These are phyloP conservation scores for Cheirogaleus major DNA, from an alignment of 2,797 vertebrate species.

Conservation along the genomic window DNA sequence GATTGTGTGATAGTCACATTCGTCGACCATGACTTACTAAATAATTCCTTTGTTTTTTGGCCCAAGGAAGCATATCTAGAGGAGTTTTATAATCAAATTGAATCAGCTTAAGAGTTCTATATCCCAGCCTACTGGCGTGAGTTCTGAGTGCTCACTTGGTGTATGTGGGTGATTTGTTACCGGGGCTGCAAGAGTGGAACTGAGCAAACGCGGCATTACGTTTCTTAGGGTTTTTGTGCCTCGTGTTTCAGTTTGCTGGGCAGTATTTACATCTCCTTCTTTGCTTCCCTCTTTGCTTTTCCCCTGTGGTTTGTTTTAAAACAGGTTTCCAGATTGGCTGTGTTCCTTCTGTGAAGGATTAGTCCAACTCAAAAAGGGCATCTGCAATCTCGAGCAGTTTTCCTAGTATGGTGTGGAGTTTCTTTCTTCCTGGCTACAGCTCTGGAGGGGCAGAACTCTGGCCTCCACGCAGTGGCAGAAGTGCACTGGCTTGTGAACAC, in stretches of 20 bases:
- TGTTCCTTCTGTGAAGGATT: background rate
- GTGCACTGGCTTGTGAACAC: background rate
- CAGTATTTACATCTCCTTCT: background rate
- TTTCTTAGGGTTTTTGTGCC: background rate
- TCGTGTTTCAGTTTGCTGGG: background rate
- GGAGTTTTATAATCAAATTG: background rate
- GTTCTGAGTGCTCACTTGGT: background rate
- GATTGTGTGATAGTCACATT: background rate
- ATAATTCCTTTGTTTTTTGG: background rate
- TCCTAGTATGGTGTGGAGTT: constrained; percentile 10
- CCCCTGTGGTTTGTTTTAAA: background rate
- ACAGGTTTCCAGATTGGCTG: background rate
- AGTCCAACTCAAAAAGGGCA: constrained; percentile 9
- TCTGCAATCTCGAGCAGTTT: background rate
- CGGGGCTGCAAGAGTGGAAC: background rate
- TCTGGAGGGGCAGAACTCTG: background rate
- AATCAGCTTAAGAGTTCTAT: background rate
- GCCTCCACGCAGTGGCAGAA: background rate
- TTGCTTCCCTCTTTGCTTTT: background rate
- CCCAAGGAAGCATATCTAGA: background rate
- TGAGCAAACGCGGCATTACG: rapidly evolving
- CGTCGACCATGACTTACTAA: background rate
- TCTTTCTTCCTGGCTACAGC: background rate
- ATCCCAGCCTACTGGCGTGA: background rate
- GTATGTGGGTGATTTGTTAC: background rate